phyloP scores from a whole-genome alignment of 2,113 vertebrate genomes.

The Spheniscus mendiculus region DNA sequence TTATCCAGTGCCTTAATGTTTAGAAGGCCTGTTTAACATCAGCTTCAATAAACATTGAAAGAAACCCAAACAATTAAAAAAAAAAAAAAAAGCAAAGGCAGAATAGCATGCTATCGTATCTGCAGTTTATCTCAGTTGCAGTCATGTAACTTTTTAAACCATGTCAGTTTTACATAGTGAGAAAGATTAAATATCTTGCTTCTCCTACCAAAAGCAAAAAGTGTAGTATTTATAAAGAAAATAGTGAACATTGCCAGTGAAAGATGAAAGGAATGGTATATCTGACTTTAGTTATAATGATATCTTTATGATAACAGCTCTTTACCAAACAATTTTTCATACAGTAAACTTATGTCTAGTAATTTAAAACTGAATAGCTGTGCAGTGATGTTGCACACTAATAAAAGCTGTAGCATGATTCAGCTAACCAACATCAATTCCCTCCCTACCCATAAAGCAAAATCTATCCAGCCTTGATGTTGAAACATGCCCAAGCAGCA shows the following conservation, averaged over 20 bases:
- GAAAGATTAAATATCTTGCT: not conserved
- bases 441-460: not conserved
- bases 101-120: accelerated
- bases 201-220: not conserved
- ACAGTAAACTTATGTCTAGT: not conserved
- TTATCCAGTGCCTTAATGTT: not conserved
- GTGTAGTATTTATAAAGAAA: not conserved
- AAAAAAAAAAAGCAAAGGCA: not conserved
- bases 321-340: not conserved
- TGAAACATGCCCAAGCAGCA: not conserved
- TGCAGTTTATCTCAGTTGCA: not conserved
- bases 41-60: not conserved
- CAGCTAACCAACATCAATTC: not conserved
- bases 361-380: not conserved
- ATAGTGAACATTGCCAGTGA: not conserved
- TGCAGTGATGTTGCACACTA: not conserved
- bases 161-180: not conserved
- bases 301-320: not conserved
- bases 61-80: accelerated
- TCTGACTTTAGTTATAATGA: not conserved
- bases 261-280: not conserved
- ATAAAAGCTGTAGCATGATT: not conserved
- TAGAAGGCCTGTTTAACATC: not conserved
- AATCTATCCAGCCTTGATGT: not conserved
- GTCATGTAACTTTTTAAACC: not conserved